Evolutionary conservation across 2,797 vertebrate species (phyloP), one percentile per base, ranked within the genome.

Genomic region (Antrozous pallidus): DNA sequence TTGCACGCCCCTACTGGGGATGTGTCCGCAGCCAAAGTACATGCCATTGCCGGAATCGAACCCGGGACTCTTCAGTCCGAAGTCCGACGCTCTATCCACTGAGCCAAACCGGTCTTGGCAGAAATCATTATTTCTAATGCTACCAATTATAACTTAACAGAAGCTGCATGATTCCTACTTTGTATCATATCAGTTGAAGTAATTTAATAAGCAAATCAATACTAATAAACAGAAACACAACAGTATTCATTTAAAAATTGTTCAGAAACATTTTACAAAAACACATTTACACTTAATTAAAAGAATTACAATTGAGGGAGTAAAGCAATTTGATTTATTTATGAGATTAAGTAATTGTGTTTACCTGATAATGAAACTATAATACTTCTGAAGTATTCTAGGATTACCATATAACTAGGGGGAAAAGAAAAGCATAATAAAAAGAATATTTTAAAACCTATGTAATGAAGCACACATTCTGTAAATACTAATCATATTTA

Each of bases 361-460:
- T 40, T 87, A 63, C 20, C 33, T 69, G 26, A 75, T 74, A 88
- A 85, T 73, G 96, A 93, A 90, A 69, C 40, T 88, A n/a, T 63
- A 75, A 82, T 80, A 92, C 13, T 51, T 93, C 70, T 33, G 74
- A 93, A 85, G 42, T 79, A 91, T 87, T 77, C 36, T 36, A 83
- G 38, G 24, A 77, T 85, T 71, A 86, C 6, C 20, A 70, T 69
- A 71, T 58, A 83, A 78, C 58, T 31, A 71, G 45, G 26, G 51
- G 58, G 84, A 51, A 20, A 51, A 74, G 5, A 89, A 95, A 85
- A 92, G 4, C 26, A 71, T 51, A 89, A 94, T 51, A 63, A 90
- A 77, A 85, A 70, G 1, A 45, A 12, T 80, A 33, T 56, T 38
- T 93, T 96, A 63, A 95, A 88, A 47, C 3, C 49, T 11, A 56